Evolutionary conservation across 2,888 invertebrate species (phyloP).

Genomic region (Microctonus aethiopoides): DNA sequence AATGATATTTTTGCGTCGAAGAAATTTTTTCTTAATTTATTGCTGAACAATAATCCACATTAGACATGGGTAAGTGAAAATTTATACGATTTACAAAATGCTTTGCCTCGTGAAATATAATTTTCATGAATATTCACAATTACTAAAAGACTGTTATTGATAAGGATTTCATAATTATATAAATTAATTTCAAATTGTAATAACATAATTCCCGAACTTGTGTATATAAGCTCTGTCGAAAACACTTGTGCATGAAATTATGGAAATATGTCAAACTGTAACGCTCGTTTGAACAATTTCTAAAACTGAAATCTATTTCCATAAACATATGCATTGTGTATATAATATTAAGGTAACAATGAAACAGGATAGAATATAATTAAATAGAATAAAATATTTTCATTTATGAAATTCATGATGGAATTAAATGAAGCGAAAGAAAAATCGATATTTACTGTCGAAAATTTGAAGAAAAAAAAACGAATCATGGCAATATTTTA

Average conservation of each 20-base stretch:
- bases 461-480: no score
- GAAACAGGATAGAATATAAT: no score
- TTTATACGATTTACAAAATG: constrained; percentile 4
- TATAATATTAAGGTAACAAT: not conserved
- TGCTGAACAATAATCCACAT: constrained; percentile 3
- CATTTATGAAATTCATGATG: no score
- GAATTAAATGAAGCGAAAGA: not conserved
- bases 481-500: no score
- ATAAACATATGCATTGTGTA: not conserved
- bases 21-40: not conserved
- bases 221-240: no score
- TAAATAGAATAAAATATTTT: not conserved
- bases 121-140: not conserved
- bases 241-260: not conserved
- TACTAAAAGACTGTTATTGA: no score
- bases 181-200: no score
- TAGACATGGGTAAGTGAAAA: constrained; percentile 11
- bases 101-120: not conserved
- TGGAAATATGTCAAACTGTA: not conserved
- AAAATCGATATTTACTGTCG: no score
- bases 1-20: not conserved
- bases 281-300: not conserved
- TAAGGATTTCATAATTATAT: no score
- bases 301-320: not conserved
- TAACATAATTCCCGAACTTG: no score